Percentiles rank a stretch among this genome's conserved stretches.
Conservation (phyloP, 2,797 vertebrate genomes). For the Loris lydekkerianus region DNA sequence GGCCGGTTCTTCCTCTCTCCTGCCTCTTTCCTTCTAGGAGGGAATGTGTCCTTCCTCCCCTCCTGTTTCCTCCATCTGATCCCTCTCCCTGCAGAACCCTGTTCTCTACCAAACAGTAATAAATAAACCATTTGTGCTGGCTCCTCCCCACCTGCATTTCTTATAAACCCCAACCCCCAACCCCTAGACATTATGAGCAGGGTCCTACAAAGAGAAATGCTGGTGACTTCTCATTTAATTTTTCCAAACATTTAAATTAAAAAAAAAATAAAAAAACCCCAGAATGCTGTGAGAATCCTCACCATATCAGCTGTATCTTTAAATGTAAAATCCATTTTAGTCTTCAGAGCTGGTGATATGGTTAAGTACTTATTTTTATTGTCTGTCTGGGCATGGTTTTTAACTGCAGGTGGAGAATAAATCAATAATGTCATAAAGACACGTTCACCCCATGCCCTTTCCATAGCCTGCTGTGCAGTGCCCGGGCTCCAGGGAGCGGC, state of each 20-base stretch:
- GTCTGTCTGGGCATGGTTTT: conserved; percentile 98
- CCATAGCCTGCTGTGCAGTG: conserved; percentile 88
- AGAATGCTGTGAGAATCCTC: conserved; percentile 85
- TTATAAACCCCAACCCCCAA: neutral
- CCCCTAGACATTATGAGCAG: conserved; percentile 33
- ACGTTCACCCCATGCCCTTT: conserved; percentile 94
- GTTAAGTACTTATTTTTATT: conserved; percentile 99
- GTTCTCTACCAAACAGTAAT: neutral
- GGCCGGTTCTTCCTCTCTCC: neutral
- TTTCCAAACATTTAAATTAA: conserved; percentile 60
- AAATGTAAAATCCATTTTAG: conserved; percentile 96
- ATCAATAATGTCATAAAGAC: conserved; percentile 98
- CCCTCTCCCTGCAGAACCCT: no score
- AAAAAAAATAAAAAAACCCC: conserved; percentile 78
- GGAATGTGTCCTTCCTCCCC: no score
- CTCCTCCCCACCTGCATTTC: neutral
- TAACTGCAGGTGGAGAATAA: conserved; percentile 94
- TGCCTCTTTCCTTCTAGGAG: neutral
- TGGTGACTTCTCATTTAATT: conserved; percentile 83
- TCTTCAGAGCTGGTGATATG: conserved; percentile 96
- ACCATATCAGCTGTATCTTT: conserved; percentile 88
- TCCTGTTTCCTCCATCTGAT: no score
- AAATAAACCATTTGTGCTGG: neutral
- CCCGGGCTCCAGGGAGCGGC: conserved; percentile 73
- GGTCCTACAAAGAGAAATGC: conserved; percentile 26